Evolutionary conservation across 2,888 invertebrate species (phyloP).

Genomic region (Trichopoda pennipes): DNA sequence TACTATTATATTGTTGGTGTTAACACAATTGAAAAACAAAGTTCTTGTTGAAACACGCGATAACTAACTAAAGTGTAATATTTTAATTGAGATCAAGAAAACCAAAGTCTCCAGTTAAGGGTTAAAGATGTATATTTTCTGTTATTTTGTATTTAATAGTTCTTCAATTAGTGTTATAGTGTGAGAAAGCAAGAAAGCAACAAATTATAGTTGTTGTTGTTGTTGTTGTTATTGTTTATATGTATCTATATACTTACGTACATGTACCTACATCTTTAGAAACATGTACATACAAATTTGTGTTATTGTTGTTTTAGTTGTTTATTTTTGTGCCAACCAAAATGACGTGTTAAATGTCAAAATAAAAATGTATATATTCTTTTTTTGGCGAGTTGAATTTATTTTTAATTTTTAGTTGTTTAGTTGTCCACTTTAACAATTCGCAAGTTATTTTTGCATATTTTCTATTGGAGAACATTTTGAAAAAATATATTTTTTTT

Average conservation of each 20-base stretch:
- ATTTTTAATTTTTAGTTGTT: background rate
- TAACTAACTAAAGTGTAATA: too few relatives aligned
- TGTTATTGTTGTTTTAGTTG: background rate
- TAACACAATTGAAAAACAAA: too few relatives aligned
- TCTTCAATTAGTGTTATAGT: slow-evolving; percentile 20
- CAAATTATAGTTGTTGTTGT: slow-evolving; percentile 3
- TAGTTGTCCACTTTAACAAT: slow-evolving; percentile 9
- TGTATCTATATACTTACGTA: background rate
- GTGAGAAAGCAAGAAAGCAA: slow-evolving; percentile 28
- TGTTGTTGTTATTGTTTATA: background rate
- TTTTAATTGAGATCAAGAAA: too few relatives aligned
- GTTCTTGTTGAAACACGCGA: too few relatives aligned
- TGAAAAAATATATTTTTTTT: background rate
- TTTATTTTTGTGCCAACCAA: background rate
- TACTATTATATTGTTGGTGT: too few relatives aligned
- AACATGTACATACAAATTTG: background rate
- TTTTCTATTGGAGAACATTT: background rate
- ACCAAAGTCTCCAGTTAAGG: too few relatives aligned
- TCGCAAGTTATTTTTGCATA: background rate
- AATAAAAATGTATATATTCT: slow-evolving; percentile 6
- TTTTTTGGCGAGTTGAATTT: background rate
- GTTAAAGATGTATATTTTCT: too few relatives aligned
- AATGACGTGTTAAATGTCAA: slow-evolving; percentile 43
- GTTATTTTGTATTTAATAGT: background rate
- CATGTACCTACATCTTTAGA: background rate